Percentiles rank a stretch among this genome's conserved stretches.
Evolutionary conservation across 1,140 invertebrate genomes (phyloP).

Genomic region (Meloidogyne hapla): DNA sequence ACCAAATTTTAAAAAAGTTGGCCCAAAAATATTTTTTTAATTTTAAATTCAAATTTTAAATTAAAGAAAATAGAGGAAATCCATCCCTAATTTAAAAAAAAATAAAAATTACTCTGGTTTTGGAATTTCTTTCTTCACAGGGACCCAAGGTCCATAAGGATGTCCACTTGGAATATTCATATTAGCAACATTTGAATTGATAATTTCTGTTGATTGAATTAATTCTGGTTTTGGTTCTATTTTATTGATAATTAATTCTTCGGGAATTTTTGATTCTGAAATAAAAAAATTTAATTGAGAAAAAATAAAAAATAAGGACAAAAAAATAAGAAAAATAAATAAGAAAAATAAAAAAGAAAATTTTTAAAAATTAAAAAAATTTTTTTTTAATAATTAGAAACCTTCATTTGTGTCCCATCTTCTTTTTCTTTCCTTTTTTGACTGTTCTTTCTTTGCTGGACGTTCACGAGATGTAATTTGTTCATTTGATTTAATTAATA

Average conservation of each 20-base stretch:
- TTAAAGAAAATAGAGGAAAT: too few relatives aligned
- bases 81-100: not conserved
- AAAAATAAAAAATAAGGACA: too few relatives aligned
- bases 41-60: too few relatives aligned
- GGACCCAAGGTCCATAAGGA: slow-evolving; percentile 25
- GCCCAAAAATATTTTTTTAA: too few relatives aligned
- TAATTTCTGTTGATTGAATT: not conserved
- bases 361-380: too few relatives aligned
- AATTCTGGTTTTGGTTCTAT: not conserved
- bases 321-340: too few relatives aligned
- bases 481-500: not conserved
- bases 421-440: not conserved
- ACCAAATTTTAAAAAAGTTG: too few relatives aligned
- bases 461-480: not conserved
- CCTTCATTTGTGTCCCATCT: not conserved
- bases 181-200: slow-evolving; percentile 1
- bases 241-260: slow-evolving; percentile 25
- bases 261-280: not conserved
- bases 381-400: not conserved
- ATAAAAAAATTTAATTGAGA: too few relatives aligned
- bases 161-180: not conserved
- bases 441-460: not conserved
- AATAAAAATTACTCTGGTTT: slow-evolving; percentile 16
- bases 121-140: slow-evolving; percentile 27
- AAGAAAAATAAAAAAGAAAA: too few relatives aligned